Base-by-base conservation (phyloP, 2,888 invertebrate species). In the Eupsilia transversa region DNA sequence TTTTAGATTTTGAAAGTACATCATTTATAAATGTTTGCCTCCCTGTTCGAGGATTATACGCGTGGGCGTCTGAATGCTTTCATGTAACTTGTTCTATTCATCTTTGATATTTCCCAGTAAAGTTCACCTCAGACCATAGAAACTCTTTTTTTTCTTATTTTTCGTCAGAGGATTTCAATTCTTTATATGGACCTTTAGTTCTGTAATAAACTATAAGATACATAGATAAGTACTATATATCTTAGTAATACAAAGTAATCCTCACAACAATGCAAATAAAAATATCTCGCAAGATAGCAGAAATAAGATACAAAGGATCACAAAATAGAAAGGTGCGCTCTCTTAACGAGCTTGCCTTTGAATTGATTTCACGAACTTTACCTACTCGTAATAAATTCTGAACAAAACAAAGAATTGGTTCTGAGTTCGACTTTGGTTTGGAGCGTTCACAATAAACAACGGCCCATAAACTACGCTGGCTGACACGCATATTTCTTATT, bases 401-500 rank as follows among this genome's bases (percentile, higher is more conserved):
- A 89, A 57, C 86, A 73, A 92, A 94, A 94, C 93, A 94, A 94
- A 94, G 93, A 91, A 92, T 91, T 88, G 87, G 89, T 92, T 93
- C 89, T 91, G 85, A 89, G 89, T 90, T 90, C 89, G 82, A 82
- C 85, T 90, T 89, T 87, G 74, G 88, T 74, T 90, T 88, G 87
- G 74, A 83, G 72, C 85, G 82, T 83, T 87, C 90, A 91, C 92
- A 93, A 93, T 93, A 93, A 93, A 93, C 92, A 94, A 93, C 92
- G 88, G 89, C 70, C 90, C 91, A 92, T 94, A 94, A 94, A 94
- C 90, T 91, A 74, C 69, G 67, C 86, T 81, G 88, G 85, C 90
- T 91, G 93, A 92, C 93, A 92, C 91, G 90, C 87, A 90, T 92
- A 89, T 91, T 93, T 93, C 90, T 94, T 93, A 90, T 94, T 94